Evolutionary conservation across 2,797 vertebrate genomes (phyloP), one percentile per base, ranked within the genome.

Genomic region (Chiropotes sagulatus): DNA sequence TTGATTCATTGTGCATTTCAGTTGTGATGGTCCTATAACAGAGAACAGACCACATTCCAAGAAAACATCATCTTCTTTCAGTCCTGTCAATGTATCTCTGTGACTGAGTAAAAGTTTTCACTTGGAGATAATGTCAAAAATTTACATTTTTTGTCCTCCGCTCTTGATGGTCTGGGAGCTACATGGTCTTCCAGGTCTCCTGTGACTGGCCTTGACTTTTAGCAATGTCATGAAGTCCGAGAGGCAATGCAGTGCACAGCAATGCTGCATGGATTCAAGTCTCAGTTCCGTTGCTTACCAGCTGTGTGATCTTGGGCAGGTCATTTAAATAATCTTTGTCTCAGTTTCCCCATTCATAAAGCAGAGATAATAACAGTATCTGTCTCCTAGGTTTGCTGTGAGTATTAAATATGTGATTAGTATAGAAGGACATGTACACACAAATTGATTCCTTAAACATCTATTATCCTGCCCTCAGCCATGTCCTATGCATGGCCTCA

Each of bases 101-200:
- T 4, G 15, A n/a, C 2, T 58, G 86, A 39, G 36, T 79, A 41
- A 28, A 41, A 73, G 19, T 79, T 73, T 93, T 46, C 89, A 73
- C 72, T 73, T 64, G n/a, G 52, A 93, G 48, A 33, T 82, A 90
- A 85, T 12, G 44, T 72, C 44, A 73, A 88, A 61, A 61, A 10
- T 90, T 93, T 72, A 75, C 48, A 88, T 95, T 6, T 85, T 57
- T 61, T 88, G 14, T n/a, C 72, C 39, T 83, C 46, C 82, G 33
- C 73, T 41, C 88, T 33, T 64, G 54, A 85, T 26, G 75, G 39
- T 44, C 41, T 76, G 54, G 70, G 33, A 87, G 48, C 5, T 36
- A 64, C 52, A 50, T 2, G 48, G 36, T 36, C 78, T 92, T 86
- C 39, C 26, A 48, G 61, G 61, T 87, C 17, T 82, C 85, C 76